Percentiles rank a stretch among this genome's conserved stretches.
These are phyloP conservation scores for Rousettus leschenaultii DNA, from an alignment of 2,113 vertebrate genomes.

Conservation along the genomic window DNA sequence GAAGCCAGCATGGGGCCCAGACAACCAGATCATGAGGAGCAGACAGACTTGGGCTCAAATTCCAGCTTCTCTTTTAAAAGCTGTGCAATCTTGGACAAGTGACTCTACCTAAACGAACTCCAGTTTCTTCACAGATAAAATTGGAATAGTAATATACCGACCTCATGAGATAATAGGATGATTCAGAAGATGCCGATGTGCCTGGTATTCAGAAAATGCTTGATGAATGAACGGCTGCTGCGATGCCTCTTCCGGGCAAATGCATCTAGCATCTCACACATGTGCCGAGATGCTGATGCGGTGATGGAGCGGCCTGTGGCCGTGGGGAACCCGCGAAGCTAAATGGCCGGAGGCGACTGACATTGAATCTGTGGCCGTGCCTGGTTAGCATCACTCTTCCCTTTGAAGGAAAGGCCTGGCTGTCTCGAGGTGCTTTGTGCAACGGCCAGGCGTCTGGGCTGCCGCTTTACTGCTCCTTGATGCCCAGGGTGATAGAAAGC, in stretches of 20 bases:
- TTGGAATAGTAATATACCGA: neutral
- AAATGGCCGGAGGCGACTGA: neutral
- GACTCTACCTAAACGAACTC: neutral
- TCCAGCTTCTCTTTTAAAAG: neutral
- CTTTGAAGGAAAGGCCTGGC: neutral
- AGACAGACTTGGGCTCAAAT: neutral
- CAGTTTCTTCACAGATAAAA: neutral
- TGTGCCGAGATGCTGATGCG: accelerated
- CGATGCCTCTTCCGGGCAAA: neutral
- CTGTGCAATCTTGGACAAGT: neutral
- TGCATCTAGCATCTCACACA: neutral
- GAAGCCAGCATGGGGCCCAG: neutral
- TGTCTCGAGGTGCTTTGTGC: neutral
- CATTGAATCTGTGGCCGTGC: accelerated
- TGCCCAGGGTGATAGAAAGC: neutral
- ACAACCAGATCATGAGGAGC: neutral
- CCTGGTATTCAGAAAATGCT: neutral
- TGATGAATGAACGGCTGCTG: neutral
- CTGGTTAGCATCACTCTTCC: neutral
- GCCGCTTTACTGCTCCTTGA: neutral
- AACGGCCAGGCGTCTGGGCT: neutral
- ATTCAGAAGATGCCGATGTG: neutral
- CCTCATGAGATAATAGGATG: neutral
- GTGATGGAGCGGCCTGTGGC: neutral
- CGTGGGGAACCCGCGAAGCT: neutral